Evolutionary conservation across 1,140 invertebrate species (phyloP), one percentile per base, ranked within the genome.

Genomic region (Apolygus lucorum): DNA sequence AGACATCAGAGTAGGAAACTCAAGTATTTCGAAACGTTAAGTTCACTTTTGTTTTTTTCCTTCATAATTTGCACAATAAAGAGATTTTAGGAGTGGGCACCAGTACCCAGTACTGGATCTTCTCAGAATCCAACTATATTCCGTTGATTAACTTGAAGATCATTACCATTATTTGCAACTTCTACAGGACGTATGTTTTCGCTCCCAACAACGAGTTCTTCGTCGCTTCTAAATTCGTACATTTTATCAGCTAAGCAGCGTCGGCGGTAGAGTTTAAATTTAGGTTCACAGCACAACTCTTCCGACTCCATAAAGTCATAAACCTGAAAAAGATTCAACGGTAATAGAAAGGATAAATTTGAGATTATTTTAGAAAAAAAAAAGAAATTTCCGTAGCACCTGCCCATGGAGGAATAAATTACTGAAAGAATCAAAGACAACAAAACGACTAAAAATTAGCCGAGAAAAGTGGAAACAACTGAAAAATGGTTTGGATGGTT

Each of bases 211-310:
- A 11, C 28, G 22, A 27, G 65, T 22, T 27, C 59, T 73, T 64
- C 28, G 28, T 28, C 63, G 63, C 63, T 69, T 74, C 72, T 68
- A 73, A 76, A 77, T 76, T 94, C 92, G 76, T 95, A 95, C 76
- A 94, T 93, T 77, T 94, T 95, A 75, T 95, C 92, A 0, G 92
- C 92, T 28, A 93, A 78, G 1, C 90, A 82, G 63, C 91, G 83
- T 76, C 91, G 91, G 2, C 90, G 82, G 77, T 73, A 76, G 75
- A 74, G 73, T 68, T 76, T 76, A 67, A 76, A 76, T 52, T 75
- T 76, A 24, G 74, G 72, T 28, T 75, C 72, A 72, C 74, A 75
- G 21, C 69, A 72, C 65, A 68, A 69, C 68, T 76, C 74, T 59
- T 77, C 74, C 2, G 71, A 72, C 69, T 78, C 76, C 52, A 74